These are phyloP conservation scores for Cephus cinctus DNA, from an alignment of 1,140 invertebrate species.

Conservation along the genomic window DNA sequence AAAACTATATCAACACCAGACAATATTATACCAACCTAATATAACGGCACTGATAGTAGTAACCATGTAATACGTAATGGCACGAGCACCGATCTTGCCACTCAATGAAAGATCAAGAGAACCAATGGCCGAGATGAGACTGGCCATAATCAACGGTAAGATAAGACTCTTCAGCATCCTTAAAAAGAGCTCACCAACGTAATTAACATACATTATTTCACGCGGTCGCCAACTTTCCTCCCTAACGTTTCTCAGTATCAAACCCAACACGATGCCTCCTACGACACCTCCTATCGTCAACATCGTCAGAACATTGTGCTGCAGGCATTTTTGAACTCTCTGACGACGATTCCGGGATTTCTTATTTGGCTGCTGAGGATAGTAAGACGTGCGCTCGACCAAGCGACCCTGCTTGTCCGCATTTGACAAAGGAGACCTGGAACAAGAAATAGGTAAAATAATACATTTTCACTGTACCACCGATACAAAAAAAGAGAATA, in stretches of 20 bases:
- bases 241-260: constrained; percentile 63
- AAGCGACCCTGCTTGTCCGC: constrained; percentile 37
- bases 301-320: constrained; percentile 79
- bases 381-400: constrained; percentile 42
- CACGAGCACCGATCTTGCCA: constrained; percentile 65
- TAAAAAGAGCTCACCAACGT: constrained; percentile 79
- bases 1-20: constrained; percentile 1
- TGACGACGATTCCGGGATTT: constrained; percentile 34
- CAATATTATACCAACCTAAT: constrained; percentile 50
- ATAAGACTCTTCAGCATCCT: constrained; percentile 75
- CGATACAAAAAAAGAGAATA: no score
- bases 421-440: constrained; percentile 50
- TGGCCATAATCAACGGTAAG: constrained; percentile 73
- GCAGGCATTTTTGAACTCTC: constrained; percentile 58
- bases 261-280: constrained; percentile 76
- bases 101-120: constrained; percentile 67
- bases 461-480: no score
- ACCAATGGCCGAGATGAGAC: constrained; percentile 71
- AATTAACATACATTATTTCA: constrained; percentile 89
- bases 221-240: constrained; percentile 65
- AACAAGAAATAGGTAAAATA: no score
- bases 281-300: constrained; percentile 82
- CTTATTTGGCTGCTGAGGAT: constrained; percentile 44
- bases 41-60: constrained; percentile 77
- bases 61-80: constrained; percentile 73